phyloP scores from a whole-genome alignment of 2,797 vertebrate species.

The Eremophila alpestris region DNA sequence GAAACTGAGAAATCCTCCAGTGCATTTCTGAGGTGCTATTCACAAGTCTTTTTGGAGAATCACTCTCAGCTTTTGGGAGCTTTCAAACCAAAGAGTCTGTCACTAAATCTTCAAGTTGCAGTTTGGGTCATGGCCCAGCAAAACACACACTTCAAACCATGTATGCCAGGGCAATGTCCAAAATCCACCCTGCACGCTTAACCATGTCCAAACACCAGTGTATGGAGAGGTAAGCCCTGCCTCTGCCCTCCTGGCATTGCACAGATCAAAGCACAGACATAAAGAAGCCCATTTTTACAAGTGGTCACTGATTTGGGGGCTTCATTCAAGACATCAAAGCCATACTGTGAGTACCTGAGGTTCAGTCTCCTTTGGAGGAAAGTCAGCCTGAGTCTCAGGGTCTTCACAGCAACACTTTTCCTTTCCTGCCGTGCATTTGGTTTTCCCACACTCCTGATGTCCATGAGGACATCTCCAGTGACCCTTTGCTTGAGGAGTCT shows the following conservation, averaged over 20 bases:
- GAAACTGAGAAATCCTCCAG: neutral
- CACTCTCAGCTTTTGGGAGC: neutral
- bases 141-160: neutral
- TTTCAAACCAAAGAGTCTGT: neutral
- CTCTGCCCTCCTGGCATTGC: neutral
- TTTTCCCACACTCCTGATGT: neutral
- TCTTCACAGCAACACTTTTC: neutral
- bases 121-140: neutral
- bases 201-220: neutral
- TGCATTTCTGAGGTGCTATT: neutral
- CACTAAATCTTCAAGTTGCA: neutral
- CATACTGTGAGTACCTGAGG: fast-evolving
- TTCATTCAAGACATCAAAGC: neutral
- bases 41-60: neutral
- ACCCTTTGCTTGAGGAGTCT: neutral
- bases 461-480: neutral
- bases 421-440: neutral
- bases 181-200: neutral
- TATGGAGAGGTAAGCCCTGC: neutral
- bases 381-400: neutral
- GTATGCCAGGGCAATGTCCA: neutral
- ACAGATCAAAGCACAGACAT: neutral
- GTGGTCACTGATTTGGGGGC: neutral
- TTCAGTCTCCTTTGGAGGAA: neutral
- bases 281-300: neutral